Percentiles rank a stretch among this genome's conserved stretches.
These are phyloP conservation scores for Nemapogon koenigi DNA, from an alignment of 2,888 invertebrate species.

Conservation along the genomic window DNA sequence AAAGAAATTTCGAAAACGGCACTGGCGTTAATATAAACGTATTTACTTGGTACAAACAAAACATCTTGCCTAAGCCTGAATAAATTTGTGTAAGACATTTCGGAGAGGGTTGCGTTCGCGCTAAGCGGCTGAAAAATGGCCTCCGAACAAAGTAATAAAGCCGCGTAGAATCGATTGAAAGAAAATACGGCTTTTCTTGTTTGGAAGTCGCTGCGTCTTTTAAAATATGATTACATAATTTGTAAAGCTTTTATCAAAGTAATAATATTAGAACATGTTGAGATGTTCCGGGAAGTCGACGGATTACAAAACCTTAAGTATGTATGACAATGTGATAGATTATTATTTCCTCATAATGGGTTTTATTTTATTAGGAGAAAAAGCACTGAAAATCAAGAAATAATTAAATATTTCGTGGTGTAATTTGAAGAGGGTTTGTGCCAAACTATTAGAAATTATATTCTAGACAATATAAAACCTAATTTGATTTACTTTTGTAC, in stretches of 20 bases:
- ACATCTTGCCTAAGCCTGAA: conserved; percentile 25
- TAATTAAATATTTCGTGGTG: no score
- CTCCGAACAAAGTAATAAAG: conserved; percentile 26
- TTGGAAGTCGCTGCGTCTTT: conserved; percentile 1
- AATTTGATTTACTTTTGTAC: no score
- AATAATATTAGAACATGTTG: no score
- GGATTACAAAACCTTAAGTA: no score
- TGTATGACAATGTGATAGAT: no score
- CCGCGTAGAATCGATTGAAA: conserved; percentile 25
- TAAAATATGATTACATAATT: conserved; percentile 8
- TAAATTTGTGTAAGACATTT: conserved; percentile 29
- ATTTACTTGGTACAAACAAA: conserved; percentile 23
- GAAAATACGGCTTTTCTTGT: conserved; percentile 18
- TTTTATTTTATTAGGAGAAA: no score
- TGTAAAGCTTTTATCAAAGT: conserved; percentile 5
- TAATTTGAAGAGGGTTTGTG: no score
- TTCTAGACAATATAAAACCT: no score
- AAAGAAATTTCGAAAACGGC: conserved; percentile 3
- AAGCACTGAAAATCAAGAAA: no score
- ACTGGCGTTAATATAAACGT: conserved; percentile 15
- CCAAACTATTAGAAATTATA: no score
- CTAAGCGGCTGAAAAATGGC: conserved; percentile 27
- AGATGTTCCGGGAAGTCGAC: no score
- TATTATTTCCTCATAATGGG: no score
- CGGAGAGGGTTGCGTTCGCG: conserved; percentile 23